Conservation (phyloP, 2,888 invertebrate species). For the Volucella inanis region DNA sequence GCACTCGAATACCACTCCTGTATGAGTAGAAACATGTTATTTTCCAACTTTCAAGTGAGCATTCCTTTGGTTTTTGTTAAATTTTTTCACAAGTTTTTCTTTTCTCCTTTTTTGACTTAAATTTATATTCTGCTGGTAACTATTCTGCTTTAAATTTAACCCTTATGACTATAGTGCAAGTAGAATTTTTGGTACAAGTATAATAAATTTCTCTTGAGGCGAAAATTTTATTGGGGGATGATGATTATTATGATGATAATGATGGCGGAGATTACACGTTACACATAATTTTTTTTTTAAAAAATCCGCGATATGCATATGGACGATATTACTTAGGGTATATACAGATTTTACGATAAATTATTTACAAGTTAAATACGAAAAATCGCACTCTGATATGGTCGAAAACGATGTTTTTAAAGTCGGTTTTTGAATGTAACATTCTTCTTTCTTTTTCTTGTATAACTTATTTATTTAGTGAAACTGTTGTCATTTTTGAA, state of each 20-base stretch:
- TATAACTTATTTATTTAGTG: background rate
- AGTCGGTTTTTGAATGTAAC: background rate
- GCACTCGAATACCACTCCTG: slow-evolving; percentile 11
- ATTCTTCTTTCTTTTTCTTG: background rate
- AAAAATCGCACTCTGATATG: slow-evolving; percentile 34
- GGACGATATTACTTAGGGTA: slow-evolving; percentile 53
- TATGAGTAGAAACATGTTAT: slow-evolving; percentile 2
- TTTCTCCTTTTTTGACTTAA: slow-evolving; percentile 8
- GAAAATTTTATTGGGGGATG: slow-evolving; percentile 29
- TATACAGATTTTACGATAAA: slow-evolving; percentile 25
- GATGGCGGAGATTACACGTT: slow-evolving; percentile 44
- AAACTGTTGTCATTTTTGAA: slow-evolving; percentile 15
- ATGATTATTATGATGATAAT: slow-evolving; percentile 16
- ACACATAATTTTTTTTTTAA: slow-evolving; percentile 40
- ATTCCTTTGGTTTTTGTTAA: slow-evolving; percentile 3
- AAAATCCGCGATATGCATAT: slow-evolving; percentile 69
- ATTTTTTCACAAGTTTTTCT: background rate
- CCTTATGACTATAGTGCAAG: slow-evolving; percentile 38
- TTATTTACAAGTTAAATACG: slow-evolving; percentile 20
- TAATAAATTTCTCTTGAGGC: slow-evolving; percentile 27
- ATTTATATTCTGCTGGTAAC: too few relatives aligned
- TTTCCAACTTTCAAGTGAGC: background rate
- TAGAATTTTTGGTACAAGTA: background rate
- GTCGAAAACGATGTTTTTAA: slow-evolving; percentile 50
- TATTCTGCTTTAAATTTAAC: background rate